phyloP scores from a whole-genome alignment of 92 coral and sea anemone species.

The Nematostella vectensis region DNA sequence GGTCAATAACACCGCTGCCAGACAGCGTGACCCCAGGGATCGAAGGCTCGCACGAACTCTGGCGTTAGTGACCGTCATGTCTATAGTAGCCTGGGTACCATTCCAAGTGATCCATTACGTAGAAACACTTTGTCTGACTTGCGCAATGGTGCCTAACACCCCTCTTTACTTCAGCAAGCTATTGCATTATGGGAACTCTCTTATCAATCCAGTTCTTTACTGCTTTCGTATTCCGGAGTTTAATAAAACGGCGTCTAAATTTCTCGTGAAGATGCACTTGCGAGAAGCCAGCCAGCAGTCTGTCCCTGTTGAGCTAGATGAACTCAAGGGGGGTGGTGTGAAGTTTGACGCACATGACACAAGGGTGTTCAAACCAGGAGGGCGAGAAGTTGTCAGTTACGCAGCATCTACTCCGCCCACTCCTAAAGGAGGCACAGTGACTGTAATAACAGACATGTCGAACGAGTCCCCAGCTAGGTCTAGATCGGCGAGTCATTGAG shows the following conservation, averaged over 20 bases:
- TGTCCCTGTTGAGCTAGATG: not conserved
- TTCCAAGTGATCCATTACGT: constrained; percentile 58
- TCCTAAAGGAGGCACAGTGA: no score
- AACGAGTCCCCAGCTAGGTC: no score
- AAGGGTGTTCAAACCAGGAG: no score
- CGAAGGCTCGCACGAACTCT: constrained; percentile 59
- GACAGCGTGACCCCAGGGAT: constrained; percentile 32
- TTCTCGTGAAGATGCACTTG: constrained; percentile 3
- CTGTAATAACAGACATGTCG: no score
- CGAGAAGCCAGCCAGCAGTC: not conserved
- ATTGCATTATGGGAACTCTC: constrained; percentile 71
- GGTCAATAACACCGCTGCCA: constrained; percentile 14
- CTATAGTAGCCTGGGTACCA: constrained; percentile 69
- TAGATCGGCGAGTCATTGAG: no score
- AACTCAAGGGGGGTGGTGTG: no score
- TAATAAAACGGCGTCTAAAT: constrained; percentile 26
- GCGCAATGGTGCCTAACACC: constrained; percentile 26
- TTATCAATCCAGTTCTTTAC: constrained; percentile 64
- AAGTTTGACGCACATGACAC: no score
- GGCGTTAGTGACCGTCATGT: constrained; percentile 53
- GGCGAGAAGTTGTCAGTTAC: no score
- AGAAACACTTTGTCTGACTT: constrained; percentile 39
- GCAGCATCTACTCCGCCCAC: no score
- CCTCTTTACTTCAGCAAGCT: constrained; percentile 56
- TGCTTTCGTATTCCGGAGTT: constrained; percentile 61